Base-by-base conservation (phyloP, 2,888 invertebrate genomes). In the Drosophila mimica region DNA sequence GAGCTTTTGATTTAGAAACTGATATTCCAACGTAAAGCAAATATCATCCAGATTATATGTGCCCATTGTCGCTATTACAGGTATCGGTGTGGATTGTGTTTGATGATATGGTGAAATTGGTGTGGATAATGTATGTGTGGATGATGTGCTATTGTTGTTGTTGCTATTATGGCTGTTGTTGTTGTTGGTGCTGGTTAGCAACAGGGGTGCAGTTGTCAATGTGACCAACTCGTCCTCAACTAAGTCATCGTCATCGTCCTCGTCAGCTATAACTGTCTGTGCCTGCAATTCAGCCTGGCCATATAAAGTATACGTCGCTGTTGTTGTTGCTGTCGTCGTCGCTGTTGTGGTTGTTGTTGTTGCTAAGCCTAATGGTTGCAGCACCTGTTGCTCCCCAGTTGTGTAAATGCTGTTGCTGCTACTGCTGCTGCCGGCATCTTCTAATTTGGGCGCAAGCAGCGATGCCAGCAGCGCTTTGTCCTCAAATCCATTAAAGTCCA, bases 1-100 rank as follows among this genome's bases (percentile, higher is more conserved):
- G 61, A 92, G 83, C 74, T 92, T 91, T 70, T 92, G 92, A 80
- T 92, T 90, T 85, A 92, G 88, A 79, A 92, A 92, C 67, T 92
- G 90, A 71, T 92, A 92, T 82, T 92, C 92, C 74, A 92, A 89
- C 64, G 91, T 92, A 56, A 92, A 89, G 72, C 92, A 92, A 72
- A 92, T 91, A 52, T 91, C 90, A 53, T 88, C 87, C 66, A 85
- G 49, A 75, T 88, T 88, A 25, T 83, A 88, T 30, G 70, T 67
- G 62, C 75, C 75, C 51, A 77, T 33, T 31, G 74, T 73, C 60
- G 82, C 60, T 68, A 77, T 74, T 31, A 86, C 65, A 7, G 79
- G 84, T 61, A 38, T 61, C 63, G 67, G 65, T 30, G 64, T 53
- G 52, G 56, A 65, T 64, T 59, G 65, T 53, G 69, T 43, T 57